A percentile compares a stretch with the other conserved stretches of the same genome.
Evolutionary conservation across 2,797 vertebrate genomes (phyloP).

Genomic region (Gadopsis bispinosus): DNA sequence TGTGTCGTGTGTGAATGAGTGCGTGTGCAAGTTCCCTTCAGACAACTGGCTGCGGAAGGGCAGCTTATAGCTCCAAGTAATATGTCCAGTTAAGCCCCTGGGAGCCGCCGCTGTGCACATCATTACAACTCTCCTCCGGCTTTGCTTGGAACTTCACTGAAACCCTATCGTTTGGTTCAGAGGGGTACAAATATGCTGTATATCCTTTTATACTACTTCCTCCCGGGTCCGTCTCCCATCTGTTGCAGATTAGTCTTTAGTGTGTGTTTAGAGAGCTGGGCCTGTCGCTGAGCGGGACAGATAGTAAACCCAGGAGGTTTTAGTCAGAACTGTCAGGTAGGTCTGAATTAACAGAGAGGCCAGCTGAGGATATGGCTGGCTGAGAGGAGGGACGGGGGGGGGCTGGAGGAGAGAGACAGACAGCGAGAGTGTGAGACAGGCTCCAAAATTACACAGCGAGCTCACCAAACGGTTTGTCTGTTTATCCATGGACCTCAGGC

Average conservation of each 20-base stretch:
- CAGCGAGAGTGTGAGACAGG: slow-evolving; percentile 36
- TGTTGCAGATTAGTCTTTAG: slow-evolving; percentile 79
- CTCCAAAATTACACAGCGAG: slow-evolving; percentile 38
- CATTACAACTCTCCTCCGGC: slow-evolving; percentile 62
- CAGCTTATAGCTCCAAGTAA: slow-evolving; percentile 67
- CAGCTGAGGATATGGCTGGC: slow-evolving; percentile 74
- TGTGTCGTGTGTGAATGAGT: slow-evolving; percentile 29
- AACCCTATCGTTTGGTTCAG: slow-evolving; percentile 75
- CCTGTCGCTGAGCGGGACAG: slow-evolving; percentile 63
- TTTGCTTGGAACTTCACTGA: slow-evolving; percentile 62
- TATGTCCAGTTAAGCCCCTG: slow-evolving; percentile 65
- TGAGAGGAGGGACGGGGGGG: slow-evolving; percentile 38
- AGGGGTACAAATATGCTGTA: slow-evolving; percentile 73
- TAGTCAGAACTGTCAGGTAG: slow-evolving; percentile 81
- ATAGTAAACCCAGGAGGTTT: slow-evolving; percentile 80
- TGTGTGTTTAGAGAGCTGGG: slow-evolving; percentile 77
- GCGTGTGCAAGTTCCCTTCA: slow-evolving; percentile 32
- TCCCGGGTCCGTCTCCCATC: slow-evolving; percentile 69
- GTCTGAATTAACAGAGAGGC: slow-evolving; percentile 79
- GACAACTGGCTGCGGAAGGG: slow-evolving; percentile 71
- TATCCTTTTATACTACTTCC: slow-evolving; percentile 77
- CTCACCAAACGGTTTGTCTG: slow-evolving; percentile 68
- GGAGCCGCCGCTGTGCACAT: slow-evolving; percentile 62
- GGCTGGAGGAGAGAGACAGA: slow-evolving; percentile 22
- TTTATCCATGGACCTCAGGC: slow-evolving; percentile 77